Evolutionary conservation across 2,797 vertebrate species (phyloP).

Genomic region (Gymnothorax javanicus): DNA sequence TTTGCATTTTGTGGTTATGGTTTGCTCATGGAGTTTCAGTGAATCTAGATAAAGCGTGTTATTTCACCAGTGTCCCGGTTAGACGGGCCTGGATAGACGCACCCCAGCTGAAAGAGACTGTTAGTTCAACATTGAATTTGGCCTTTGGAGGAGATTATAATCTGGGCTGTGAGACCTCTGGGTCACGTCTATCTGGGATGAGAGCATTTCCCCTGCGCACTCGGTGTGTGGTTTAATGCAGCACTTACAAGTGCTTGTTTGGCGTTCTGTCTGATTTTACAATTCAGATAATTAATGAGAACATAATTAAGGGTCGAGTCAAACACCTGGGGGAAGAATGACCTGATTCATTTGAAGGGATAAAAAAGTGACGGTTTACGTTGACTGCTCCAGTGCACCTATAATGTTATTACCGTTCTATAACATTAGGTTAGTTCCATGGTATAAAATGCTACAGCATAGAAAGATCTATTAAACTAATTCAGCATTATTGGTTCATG

Average conservation of each 20-base stretch:
- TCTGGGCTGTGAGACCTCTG: too few relatives aligned
- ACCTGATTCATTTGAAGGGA: not conserved
- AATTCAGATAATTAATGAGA: constrained; percentile 6
- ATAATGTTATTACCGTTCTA: not conserved
- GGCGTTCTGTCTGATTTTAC: not conserved
- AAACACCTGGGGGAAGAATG: not conserved
- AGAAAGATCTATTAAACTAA: not conserved
- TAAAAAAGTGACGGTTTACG: not conserved
- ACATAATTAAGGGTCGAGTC: not conserved
- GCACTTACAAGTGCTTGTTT: not conserved
- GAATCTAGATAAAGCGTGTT: too few relatives aligned
- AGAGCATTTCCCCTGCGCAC: too few relatives aligned
- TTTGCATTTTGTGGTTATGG: not conserved
- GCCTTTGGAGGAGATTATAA: too few relatives aligned
- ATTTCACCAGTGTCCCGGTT: too few relatives aligned
- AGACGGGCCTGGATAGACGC: too few relatives aligned
- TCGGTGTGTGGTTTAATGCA: too few relatives aligned
- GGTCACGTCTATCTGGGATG: too few relatives aligned
- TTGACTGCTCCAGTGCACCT: not conserved
- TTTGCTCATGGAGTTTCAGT: too few relatives aligned
- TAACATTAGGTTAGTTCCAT: not conserved
- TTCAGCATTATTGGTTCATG: not conserved
- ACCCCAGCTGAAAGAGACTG: too few relatives aligned
- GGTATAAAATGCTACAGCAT: not conserved
- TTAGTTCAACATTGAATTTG: too few relatives aligned